phyloP scores from a whole-genome alignment of 2,888 invertebrate genomes.

The Eulithis testata region DNA sequence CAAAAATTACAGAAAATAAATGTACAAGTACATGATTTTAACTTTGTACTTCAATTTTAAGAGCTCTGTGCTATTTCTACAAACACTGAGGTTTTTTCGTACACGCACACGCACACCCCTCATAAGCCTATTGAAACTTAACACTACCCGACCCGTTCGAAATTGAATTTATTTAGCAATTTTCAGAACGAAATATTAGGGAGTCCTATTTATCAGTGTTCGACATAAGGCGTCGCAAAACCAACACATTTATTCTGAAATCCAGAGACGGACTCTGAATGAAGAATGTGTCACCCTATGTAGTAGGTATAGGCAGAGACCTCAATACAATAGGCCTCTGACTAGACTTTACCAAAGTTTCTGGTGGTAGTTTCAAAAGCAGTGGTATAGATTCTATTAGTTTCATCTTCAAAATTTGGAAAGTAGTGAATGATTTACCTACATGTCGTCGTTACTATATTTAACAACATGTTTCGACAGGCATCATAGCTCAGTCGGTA shows the following conservation, averaged over 20 bases:
- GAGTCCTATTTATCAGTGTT: constrained; percentile 73
- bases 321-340: too few relatives aligned
- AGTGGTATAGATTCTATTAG: too few relatives aligned
- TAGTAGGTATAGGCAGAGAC: too few relatives aligned
- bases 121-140: constrained; percentile 58
- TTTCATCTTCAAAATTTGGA: too few relatives aligned
- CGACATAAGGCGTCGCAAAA: constrained; percentile 64
- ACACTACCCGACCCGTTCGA: constrained; percentile 52
- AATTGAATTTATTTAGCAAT: constrained; percentile 76
- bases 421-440: too few relatives aligned
- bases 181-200: constrained; percentile 73
- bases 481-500: too few relatives aligned
- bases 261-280: constrained; percentile 21
- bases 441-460: too few relatives aligned
- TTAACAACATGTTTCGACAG: too few relatives aligned
- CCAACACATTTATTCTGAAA: constrained; percentile 69
- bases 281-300: too few relatives aligned
- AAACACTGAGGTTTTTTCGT: constrained; percentile 18
- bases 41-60: not conserved
- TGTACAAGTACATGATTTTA: not conserved
- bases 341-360: too few relatives aligned
- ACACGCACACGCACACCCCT: constrained; percentile 43
- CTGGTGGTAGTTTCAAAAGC: too few relatives aligned
- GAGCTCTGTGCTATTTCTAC: not conserved
- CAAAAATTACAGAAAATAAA: too few relatives aligned